phyloP scores from a whole-genome alignment of 2,113 vertebrate genomes.

The Dicrurus megarhynchus region DNA sequence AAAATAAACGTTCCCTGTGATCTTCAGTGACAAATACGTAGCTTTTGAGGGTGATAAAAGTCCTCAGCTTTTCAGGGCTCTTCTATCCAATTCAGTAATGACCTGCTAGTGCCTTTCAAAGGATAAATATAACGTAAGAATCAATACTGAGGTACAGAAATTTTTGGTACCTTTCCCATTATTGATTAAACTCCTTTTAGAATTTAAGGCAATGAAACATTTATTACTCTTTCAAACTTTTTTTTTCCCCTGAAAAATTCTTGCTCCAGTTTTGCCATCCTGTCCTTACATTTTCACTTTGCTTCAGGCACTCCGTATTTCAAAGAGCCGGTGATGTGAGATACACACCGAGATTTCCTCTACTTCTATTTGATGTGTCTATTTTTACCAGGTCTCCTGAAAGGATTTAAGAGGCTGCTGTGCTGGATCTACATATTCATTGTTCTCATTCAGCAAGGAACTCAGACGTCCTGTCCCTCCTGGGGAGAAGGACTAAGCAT shows the following conservation, averaged over 20 bases:
- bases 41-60: neutral
- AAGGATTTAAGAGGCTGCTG: neutral
- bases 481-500: neutral
- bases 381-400: neutral
- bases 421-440: neutral
- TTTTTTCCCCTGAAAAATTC: neutral
- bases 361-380: neutral
- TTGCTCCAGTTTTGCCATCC: neutral
- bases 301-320: neutral
- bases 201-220: neutral
- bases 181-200: constrained; percentile 21
- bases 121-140: neutral
- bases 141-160: neutral
- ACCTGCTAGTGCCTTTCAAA: neutral
- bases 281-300: neutral
- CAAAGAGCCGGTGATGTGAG: neutral
- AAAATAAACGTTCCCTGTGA: neutral
- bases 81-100: neutral
- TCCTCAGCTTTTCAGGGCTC: neutral
- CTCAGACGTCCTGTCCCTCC: neutral
- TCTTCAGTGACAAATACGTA: neutral
- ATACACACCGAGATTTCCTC: neutral
- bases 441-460: neutral
- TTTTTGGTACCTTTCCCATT: neutral
- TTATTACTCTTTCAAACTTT: neutral